Conservation (phyloP, 1,140 invertebrate genomes). For the Apis cerana region DNA sequence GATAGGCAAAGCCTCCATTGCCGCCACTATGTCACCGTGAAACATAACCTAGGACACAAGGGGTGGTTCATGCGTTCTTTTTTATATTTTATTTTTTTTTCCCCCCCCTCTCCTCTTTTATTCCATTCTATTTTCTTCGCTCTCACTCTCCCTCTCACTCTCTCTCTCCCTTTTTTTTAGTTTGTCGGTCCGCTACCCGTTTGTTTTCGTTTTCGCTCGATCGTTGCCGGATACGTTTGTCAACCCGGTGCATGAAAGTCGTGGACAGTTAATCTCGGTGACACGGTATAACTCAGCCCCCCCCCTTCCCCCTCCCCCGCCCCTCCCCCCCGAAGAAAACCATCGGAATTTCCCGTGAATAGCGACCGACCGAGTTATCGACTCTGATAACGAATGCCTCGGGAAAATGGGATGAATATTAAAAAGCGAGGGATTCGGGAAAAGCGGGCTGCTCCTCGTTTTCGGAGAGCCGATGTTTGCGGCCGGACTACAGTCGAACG, state of each 20-base stretch:
- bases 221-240: constrained; percentile 63
- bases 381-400: constrained; percentile 39
- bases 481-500: background rate
- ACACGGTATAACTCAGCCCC: constrained; percentile 62
- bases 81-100: constrained; percentile 1
- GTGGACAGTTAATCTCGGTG: constrained; percentile 64
- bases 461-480: constrained; percentile 7
- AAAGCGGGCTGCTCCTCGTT: background rate
- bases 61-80: constrained; percentile 14
- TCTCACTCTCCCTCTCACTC: background rate
- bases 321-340: constrained; percentile 34
- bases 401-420: constrained; percentile 40
- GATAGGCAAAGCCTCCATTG: constrained; percentile 53
- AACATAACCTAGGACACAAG: constrained; percentile 62
- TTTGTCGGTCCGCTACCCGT: background rate
- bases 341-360: constrained; percentile 38
- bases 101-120: background rate
- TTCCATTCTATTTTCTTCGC: background rate
- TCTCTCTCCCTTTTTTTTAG: background rate
- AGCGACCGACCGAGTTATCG: constrained; percentile 25
- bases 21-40: constrained; percentile 58
- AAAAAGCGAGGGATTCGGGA: constrained; percentile 3
- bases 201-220: constrained; percentile 41
- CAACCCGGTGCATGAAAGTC: constrained; percentile 49
- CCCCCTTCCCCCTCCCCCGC: accelerated